Percentiles rank a stretch among this genome's conserved stretches.
Evolutionary conservation across 2,888 invertebrate genomes (phyloP).

Genomic region (Sclerodermus sp.): DNA sequence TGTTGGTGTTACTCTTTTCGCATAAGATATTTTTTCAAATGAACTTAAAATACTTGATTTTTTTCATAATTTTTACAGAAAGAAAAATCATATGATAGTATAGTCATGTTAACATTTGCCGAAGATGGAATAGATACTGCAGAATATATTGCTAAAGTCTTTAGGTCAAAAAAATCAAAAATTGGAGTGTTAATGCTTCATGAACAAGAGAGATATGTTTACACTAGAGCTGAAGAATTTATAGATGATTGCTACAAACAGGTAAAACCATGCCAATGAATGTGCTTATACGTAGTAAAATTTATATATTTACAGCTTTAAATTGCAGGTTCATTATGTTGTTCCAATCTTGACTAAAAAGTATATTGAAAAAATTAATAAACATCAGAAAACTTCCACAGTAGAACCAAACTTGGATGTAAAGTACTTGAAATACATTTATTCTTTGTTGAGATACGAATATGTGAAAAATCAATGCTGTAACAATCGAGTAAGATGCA

Average conservation of each 20-base stretch:
- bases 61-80: constrained; percentile 20
- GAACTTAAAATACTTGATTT: neutral
- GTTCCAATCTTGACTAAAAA: constrained; percentile 63
- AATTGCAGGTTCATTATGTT: constrained; percentile 61
- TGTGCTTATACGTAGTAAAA: no score
- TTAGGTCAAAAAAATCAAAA: constrained; percentile 51
- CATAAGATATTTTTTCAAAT: neutral
- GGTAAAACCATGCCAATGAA: constrained; percentile 47
- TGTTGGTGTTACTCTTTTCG: no score
- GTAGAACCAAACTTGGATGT: constrained; percentile 25
- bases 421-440: constrained; percentile 44
- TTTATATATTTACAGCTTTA: constrained; percentile 11
- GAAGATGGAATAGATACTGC: constrained; percentile 61
- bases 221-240: constrained; percentile 62
- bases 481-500: constrained; percentile 45
- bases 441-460: constrained; percentile 40
- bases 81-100: constrained; percentile 28
- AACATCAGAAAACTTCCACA: neutral
- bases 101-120: constrained; percentile 61
- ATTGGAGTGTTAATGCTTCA: constrained; percentile 57
- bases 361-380: constrained; percentile 60
- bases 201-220: constrained; percentile 60
- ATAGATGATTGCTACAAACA: constrained; percentile 64
- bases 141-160: constrained; percentile 59
- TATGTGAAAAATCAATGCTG: constrained; percentile 37